Conservation (phyloP, 2,113 vertebrate species). For the Euleptes europaea region DNA sequence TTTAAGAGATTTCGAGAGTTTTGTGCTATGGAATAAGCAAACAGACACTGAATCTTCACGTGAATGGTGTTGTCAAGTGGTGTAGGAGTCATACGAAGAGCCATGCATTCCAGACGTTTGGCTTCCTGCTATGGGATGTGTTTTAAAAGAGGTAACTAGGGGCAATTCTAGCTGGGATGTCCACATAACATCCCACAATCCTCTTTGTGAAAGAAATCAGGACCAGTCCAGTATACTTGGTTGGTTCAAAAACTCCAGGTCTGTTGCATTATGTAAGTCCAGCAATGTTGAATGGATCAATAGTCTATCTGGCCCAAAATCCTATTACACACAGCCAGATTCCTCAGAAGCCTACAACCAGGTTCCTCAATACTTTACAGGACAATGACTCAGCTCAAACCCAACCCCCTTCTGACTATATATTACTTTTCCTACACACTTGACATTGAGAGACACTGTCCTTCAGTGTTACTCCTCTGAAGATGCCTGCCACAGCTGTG, state of each 20-base stretch:
- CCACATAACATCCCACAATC: neutral
- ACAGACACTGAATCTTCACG: constrained; percentile 11
- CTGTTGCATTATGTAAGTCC: no score
- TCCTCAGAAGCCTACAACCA: no score
- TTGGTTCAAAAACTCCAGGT: neutral
- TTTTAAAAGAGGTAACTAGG: neutral
- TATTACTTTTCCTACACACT: no score
- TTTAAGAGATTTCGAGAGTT: neutral
- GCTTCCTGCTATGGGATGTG: neutral
- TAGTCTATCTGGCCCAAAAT: no score
- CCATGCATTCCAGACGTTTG: neutral
- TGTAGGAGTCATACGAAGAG: neutral
- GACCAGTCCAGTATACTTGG: neutral
- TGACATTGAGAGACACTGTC: no score
- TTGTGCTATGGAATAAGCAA: neutral
- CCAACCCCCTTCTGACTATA: no score
- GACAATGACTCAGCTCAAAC: no score
- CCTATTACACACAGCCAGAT: no score
- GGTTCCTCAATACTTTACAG: no score
- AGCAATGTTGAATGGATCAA: neutral
- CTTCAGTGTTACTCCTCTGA: no score
- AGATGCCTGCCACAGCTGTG: no score
- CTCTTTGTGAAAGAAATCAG: neutral
- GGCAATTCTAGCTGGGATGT: neutral
- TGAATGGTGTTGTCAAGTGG: neutral